A percentile compares a stretch with the other conserved stretches of the same genome.
Conservation (phyloP, 2,888 invertebrate genomes). For the Allygus modestus region DNA sequence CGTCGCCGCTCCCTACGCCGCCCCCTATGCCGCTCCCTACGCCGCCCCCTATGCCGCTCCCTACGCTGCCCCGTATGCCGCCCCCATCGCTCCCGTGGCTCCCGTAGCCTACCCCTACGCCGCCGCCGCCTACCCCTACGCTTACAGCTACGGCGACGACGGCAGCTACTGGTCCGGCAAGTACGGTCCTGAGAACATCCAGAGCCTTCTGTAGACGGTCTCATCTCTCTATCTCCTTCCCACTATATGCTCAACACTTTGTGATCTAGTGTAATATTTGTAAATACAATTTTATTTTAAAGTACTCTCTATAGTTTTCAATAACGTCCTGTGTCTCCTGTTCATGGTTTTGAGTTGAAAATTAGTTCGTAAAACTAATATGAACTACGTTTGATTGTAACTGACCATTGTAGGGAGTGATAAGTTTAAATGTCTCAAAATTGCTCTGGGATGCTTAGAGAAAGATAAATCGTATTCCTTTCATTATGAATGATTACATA, state of each 20-base stretch:
- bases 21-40: too few relatives aligned
- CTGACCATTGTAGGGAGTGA: too few relatives aligned
- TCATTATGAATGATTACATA: too few relatives aligned
- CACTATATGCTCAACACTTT: slow-evolving; percentile 14
- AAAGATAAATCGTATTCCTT: too few relatives aligned
- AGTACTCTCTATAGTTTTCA: background rate
- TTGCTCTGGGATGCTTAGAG: too few relatives aligned
- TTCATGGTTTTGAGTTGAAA: too few relatives aligned
- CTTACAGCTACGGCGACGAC: slow-evolving; percentile 55
- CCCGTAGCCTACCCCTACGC: slow-evolving; percentile 16
- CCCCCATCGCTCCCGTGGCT: slow-evolving; percentile 10
- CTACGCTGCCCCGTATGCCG: slow-evolving; percentile 42
- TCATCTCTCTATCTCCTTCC: slow-evolving; percentile 12
- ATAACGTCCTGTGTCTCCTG: too few relatives aligned
- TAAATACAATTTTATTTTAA: slow-evolving; percentile 24
- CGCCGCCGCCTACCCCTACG: slow-evolving; percentile 44
- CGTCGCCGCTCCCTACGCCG: slow-evolving; percentile 48
- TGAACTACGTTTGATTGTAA: too few relatives aligned
- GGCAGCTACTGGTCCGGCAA: slow-evolving; percentile 64
- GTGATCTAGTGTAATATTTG: slow-evolving; percentile 41
- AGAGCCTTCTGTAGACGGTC: slow-evolving; percentile 21
- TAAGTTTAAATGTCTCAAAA: too few relatives aligned
- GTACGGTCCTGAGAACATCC: slow-evolving; percentile 61
- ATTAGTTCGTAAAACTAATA: too few relatives aligned
- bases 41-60: background rate